phyloP scores from a whole-genome alignment of 2,888 invertebrate genomes.

The Yponomeuta cagnagella region DNA sequence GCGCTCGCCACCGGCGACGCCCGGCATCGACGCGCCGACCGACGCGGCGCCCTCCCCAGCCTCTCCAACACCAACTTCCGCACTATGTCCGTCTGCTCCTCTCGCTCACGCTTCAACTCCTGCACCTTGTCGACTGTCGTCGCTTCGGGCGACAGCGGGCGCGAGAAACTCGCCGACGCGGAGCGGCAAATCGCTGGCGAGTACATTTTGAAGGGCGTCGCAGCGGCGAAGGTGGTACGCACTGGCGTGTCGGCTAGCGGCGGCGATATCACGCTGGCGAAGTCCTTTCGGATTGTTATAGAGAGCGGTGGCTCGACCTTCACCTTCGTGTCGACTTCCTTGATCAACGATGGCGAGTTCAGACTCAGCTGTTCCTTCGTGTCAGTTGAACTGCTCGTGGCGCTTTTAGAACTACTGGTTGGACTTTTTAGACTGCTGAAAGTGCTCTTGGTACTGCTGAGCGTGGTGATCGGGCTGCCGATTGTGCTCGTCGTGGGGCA shows the following conservation, averaged over 20 bases:
- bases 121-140: slow-evolving; percentile 79
- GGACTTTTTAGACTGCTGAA: not conserved
- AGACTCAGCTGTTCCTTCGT: not conserved
- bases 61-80: slow-evolving; percentile 89
- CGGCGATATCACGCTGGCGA: slow-evolving; percentile 42
- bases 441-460: not conserved
- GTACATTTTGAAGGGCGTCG: slow-evolving; percentile 41
- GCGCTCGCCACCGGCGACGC: slow-evolving; percentile 31
- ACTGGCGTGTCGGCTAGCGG: slow-evolving; percentile 44
- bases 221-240: slow-evolving; percentile 24
- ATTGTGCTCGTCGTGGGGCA: not conserved
- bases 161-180: slow-evolving; percentile 57
- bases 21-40: slow-evolving; percentile 36
- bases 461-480: not conserved
- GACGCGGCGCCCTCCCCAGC: slow-evolving; percentile 51
- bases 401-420: not conserved
- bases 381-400: not conserved
- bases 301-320: too few species aligned
- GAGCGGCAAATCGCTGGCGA: slow-evolving; percentile 61
- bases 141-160: slow-evolving; percentile 31
- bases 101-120: slow-evolving; percentile 85
- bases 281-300: too few species aligned
- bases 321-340: not conserved
- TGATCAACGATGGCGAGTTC: not conserved
- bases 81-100: slow-evolving; percentile 88